Percentiles rank a stretch among this genome's conserved stretches.
Conservation (phyloP, 2,797 vertebrate species). For the Notoglanidium macrostoma region DNA sequence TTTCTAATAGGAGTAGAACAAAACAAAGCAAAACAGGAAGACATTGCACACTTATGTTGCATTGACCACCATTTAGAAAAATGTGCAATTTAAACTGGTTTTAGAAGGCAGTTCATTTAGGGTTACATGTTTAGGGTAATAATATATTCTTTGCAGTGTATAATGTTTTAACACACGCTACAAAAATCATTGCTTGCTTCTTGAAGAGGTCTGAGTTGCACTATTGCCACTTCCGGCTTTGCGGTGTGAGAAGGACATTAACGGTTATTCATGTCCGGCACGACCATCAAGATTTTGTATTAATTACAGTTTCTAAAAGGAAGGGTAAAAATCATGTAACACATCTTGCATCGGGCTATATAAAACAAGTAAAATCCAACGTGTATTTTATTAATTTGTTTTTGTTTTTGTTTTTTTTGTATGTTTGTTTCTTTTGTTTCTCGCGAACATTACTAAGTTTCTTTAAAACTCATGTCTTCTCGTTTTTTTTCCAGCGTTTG, state of each 20-base stretch:
- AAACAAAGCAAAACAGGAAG: neutral
- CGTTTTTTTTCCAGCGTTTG: neutral
- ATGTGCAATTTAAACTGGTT: too few relatives aligned
- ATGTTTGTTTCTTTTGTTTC: neutral
- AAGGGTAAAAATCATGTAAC: neutral
- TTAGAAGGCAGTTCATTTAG: neutral
- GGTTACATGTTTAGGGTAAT: neutral
- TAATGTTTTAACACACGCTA: neutral
- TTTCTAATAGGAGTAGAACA: neutral
- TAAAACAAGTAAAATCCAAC: neutral
- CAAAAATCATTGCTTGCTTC: neutral
- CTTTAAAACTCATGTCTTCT: neutral
- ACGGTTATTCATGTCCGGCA: neutral
- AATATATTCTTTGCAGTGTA: neutral
- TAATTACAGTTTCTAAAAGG: neutral
- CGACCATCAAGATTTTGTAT: neutral
- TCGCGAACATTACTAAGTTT: neutral
- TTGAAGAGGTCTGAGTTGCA: constrained; percentile 2
- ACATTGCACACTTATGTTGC: neutral
- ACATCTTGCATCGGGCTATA: neutral
- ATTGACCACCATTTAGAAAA: neutral
- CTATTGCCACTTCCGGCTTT: constrained; percentile 6
- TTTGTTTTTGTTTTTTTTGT: too few relatives aligned
- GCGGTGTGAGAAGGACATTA: neutral
- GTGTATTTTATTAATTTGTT: neutral